Evolutionary conservation across 2,888 invertebrate species (phyloP).

Genomic region (Eretmocerus hayati): DNA sequence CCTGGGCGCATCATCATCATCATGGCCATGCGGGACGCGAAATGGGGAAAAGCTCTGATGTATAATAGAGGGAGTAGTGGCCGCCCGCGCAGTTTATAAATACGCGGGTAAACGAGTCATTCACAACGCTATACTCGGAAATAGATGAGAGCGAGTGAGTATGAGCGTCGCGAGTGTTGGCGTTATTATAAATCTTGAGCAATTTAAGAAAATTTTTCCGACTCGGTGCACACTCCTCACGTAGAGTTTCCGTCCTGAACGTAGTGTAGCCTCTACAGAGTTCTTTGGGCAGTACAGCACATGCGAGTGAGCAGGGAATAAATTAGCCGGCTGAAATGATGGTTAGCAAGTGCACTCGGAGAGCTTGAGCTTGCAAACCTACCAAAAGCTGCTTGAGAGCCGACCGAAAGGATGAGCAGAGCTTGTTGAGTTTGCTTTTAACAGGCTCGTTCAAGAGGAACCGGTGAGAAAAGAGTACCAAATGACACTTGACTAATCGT

Average conservation of each 20-base stretch:
- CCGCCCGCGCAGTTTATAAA: constrained; percentile 12
- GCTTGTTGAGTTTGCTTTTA: no score
- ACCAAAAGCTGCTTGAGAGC: no score
- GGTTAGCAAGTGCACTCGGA: no score
- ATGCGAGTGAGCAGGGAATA: not conserved
- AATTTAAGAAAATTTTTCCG: constrained; percentile 7
- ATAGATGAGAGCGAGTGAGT: constrained; percentile 10
- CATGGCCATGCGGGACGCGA: not conserved
- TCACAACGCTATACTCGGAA: constrained; percentile 12
- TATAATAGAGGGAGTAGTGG: not conserved
- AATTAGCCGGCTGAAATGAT: not conserved
- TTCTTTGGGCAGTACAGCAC: no score
- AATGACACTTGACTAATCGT: no score
- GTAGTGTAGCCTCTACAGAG: no score
- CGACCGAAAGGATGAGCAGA: no score
- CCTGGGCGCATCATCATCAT: constrained; percentile 9
- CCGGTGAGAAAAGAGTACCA: no score
- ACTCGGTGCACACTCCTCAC: no score
- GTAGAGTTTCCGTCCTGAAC: not conserved
- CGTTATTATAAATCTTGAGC: constrained; percentile 18
- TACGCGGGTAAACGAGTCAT: constrained; percentile 14
- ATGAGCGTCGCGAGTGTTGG: constrained; percentile 1
- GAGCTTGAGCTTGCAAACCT: no score
- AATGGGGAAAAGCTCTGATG: not conserved
- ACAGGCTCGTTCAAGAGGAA: no score